These are phyloP conservation scores for Diceros bicornis DNA, from an alignment of 2,797 vertebrate species.

Conservation along the genomic window DNA sequence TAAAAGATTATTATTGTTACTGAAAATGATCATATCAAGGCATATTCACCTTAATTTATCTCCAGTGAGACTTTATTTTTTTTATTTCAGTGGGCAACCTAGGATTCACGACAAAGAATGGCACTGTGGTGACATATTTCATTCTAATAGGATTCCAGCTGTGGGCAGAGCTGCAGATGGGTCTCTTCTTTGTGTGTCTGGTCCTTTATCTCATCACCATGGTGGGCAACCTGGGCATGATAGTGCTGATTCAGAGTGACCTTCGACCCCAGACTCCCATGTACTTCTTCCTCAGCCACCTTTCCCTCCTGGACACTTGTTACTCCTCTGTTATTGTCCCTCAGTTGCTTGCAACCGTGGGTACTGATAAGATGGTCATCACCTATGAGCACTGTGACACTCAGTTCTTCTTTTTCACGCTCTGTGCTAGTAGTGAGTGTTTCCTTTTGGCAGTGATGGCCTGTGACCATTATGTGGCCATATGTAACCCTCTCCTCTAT, in stretches of 20 bases:
- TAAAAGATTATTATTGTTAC: neutral
- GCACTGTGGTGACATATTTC: conserved; percentile 77
- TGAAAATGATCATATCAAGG: neutral
- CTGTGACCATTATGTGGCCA: conserved; percentile 81
- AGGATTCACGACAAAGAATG: conserved; percentile 76
- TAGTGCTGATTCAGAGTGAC: conserved; percentile 71
- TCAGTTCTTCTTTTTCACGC: conserved; percentile 88
- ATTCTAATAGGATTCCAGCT: conserved; percentile 78
- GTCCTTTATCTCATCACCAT: conserved; percentile 80
- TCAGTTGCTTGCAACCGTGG: conserved; percentile 80
- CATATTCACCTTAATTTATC: neutral
- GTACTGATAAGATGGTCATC: conserved; percentile 55
- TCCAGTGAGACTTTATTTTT: neutral
- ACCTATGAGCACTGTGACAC: conserved; percentile 80
- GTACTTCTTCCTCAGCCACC: conserved; percentile 86
- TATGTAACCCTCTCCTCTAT: conserved; percentile 84
- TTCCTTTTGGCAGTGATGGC: conserved; percentile 86
- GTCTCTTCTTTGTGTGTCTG: conserved; percentile 80
- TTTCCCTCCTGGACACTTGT: conserved; percentile 84
- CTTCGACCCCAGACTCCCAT: conserved; percentile 77
- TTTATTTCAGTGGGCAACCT: neutral
- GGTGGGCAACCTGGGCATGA: conserved; percentile 81
- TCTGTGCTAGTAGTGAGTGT: conserved; percentile 83
- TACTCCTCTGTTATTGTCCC: conserved; percentile 83
- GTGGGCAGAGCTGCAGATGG: neutral